Percentiles rank a stretch among this genome's conserved stretches.
Conservation (phyloP, 2,113 vertebrate species). For the Lagenorhynchus albirostris region DNA sequence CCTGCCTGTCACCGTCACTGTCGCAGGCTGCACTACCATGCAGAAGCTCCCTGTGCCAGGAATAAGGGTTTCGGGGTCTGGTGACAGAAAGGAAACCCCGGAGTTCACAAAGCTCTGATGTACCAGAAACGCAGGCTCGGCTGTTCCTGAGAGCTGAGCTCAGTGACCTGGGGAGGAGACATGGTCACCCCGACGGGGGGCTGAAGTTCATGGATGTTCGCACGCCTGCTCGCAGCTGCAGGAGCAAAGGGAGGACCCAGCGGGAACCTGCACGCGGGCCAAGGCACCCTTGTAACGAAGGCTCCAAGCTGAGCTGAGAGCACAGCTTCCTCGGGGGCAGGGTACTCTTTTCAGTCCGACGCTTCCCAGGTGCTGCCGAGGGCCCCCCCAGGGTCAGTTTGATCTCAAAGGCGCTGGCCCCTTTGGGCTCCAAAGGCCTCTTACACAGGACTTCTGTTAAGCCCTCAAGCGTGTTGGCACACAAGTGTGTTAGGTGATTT, state of each 20-base stretch:
- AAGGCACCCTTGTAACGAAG: no score
- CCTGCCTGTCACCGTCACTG: accelerated
- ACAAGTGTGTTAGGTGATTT: not conserved
- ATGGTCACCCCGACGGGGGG: not conserved
- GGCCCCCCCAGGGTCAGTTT: not conserved
- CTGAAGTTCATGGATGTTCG: not conserved
- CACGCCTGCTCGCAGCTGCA: not conserved
- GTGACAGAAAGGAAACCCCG: not conserved
- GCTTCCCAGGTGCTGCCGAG: no score
- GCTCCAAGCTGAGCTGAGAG: no score
- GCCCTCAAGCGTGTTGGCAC: not conserved
- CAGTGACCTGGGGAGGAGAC: not conserved
- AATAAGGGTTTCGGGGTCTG: no score
- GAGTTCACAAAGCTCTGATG: not conserved
- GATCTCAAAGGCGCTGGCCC: not conserved
- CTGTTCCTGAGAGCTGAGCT: no score
- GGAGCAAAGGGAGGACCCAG: not conserved
- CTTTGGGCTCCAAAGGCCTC: not conserved
- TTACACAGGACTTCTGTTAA: not conserved
- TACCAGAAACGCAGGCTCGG: not conserved
- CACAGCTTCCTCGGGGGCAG: no score
- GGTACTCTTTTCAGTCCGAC: accelerated
- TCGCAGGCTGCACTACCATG: not conserved
- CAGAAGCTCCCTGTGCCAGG: not conserved
- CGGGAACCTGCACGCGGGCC: no score